Base-by-base conservation (phyloP, 2,888 invertebrate species). In the Agriopis marginaria region DNA sequence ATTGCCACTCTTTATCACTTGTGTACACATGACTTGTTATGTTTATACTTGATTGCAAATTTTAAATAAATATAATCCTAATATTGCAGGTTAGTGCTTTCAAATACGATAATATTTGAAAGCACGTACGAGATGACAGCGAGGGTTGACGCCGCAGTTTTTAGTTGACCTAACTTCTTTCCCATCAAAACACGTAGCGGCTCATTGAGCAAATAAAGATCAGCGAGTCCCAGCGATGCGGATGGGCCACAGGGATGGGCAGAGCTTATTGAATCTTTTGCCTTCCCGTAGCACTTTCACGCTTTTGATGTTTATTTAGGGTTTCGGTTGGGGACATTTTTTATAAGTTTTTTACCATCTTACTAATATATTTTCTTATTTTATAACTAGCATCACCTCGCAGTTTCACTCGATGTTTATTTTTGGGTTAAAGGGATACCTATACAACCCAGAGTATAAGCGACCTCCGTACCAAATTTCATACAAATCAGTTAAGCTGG, bases 1-100 rank as follows among this genome's bases (percentile, higher is more conserved):
- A 90, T 90, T 89, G 86, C 82, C 80, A 80, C 82, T 86, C 84
- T 86, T 89, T 88, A 85, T 86, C 85, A 85, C 80, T 83, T 81
- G 75, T 71, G 77, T 81, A 82, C 83, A 85, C 82, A 83, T 82
- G 86, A 76, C 67, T 73, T 75, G 71, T 66, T 77, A 32, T 32
- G 32, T 32, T 32, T 32, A 32, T 69, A 72, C 54, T 69, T 58
- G 47, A 70, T 72, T 53, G 65, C 45, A 51, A 61, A 39, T 58
- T 65, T 49, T 45, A 54, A 62, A 62, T n/a, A 4, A 17, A 49
- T 44, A 42, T 6, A 10, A 23, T 49, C 14, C 8, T n/a, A 11
- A 54, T 9, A n/a, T 17, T 51, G 44, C 23, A 23, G 32, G 12
- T 32, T 32, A 32, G 32, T 32, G 32, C 32, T 32, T 32, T 32